These are phyloP conservation scores for Panurus biarmicus DNA, from an alignment of 2,113 vertebrate species.

Conservation along the genomic window DNA sequence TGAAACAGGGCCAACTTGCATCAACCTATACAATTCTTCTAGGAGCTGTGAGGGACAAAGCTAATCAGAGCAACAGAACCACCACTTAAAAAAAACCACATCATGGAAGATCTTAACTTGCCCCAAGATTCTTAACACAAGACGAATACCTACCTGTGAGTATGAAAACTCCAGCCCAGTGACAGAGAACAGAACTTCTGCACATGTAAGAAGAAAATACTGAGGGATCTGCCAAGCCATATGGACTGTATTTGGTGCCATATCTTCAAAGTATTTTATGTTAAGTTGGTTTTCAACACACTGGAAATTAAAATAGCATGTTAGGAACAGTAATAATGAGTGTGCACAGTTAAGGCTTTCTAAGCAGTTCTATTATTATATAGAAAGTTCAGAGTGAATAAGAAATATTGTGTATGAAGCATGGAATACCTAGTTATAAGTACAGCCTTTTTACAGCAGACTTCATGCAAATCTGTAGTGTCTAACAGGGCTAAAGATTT, in stretches of 20 bases:
- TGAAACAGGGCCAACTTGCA: neutral
- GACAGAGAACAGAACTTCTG: constrained; percentile 91
- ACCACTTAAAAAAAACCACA: neutral
- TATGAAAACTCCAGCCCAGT: constrained; percentile 96
- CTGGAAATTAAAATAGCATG: constrained; percentile 34
- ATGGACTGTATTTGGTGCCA: constrained; percentile 78
- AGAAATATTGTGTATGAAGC: neutral
- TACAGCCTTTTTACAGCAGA: neutral
- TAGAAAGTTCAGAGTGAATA: neutral
- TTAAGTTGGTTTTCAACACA: rapidly evolving
- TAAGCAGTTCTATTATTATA: neutral
- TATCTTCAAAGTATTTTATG: constrained; percentile 59
- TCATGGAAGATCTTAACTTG: neutral
- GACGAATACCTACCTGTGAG: constrained; percentile 80
- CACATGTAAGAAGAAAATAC: constrained; percentile 89
- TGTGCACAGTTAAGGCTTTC: neutral
- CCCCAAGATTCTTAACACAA: neutral
- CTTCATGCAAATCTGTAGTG: neutral
- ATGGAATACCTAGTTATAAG: neutral
- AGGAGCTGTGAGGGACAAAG: neutral
- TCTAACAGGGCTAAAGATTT: neutral
- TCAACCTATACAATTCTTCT: neutral
- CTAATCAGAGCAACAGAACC: neutral
- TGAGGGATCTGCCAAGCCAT: constrained; percentile 95
- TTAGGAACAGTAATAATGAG: neutral